phyloP scores from a whole-genome alignment of 2,888 invertebrate genomes.

The Aethes cnicana region DNA sequence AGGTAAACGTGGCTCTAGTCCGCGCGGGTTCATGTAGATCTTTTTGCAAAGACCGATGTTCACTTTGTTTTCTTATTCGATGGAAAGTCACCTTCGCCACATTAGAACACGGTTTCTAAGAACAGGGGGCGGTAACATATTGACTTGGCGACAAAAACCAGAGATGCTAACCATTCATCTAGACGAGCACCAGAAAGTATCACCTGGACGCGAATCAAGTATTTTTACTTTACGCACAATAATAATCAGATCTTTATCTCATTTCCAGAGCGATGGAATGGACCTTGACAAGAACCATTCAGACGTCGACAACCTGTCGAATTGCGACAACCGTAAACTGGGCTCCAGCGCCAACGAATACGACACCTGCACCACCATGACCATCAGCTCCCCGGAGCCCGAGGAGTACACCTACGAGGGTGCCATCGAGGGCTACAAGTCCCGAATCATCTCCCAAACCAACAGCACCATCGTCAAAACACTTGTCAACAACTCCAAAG shows the following conservation, averaged over 20 bases:
- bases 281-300: constrained; percentile 80
- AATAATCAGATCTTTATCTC: constrained; percentile 18
- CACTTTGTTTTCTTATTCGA: too few relatives aligned
- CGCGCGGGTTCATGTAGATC: too few relatives aligned
- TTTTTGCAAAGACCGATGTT: too few relatives aligned
- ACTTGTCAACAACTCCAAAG: constrained; percentile 70
- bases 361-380: constrained; percentile 86
- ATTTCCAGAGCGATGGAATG: constrained; percentile 83
- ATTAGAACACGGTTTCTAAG: too few relatives aligned
- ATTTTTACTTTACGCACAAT: neutral
- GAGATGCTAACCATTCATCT: too few relatives aligned
- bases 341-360: constrained; percentile 83
- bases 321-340: constrained; percentile 73
- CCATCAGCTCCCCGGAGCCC: constrained; percentile 86
- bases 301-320: constrained; percentile 76
- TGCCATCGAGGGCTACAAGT: constrained; percentile 93
- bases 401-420: constrained; percentile 94
- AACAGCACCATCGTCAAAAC: constrained; percentile 73
- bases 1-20: too few relatives aligned
- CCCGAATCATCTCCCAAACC: constrained; percentile 86
- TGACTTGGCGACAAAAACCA: too few relatives aligned
- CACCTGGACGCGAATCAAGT: too few relatives aligned
- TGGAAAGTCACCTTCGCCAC: too few relatives aligned
- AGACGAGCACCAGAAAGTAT: too few relatives aligned
- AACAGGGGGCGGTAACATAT: too few relatives aligned